Evolutionary conservation across 64 coral and sea anemone species (phyloP), one percentile per base, ranked within the genome.

Genomic region (Acropora tenuis): DNA sequence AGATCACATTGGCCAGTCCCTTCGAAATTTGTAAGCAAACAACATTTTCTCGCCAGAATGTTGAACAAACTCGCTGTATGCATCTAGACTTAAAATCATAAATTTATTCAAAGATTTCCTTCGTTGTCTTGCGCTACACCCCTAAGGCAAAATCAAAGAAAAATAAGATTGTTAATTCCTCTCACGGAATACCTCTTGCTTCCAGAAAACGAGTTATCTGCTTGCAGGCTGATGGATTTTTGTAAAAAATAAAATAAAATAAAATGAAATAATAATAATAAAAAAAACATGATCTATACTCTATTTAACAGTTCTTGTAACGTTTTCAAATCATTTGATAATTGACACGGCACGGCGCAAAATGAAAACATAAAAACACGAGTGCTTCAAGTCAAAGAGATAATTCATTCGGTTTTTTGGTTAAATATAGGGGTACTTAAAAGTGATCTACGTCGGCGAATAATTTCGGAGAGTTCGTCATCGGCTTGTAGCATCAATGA

Each of bases 281-380:
- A 30, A 30, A 30, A 30, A 30, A 30, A 30, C 30, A 30, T 30
- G 30, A 30, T 30, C 30, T 30, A 30, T 30, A 30, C 30, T 30
- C 30, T 49, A 30, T 85, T 85, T 84, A 84, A 42, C 16, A 69
- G 44, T 13, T 49, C 43, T 85, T 69, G 82, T 71, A 85, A 72
- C 82, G 65, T 72, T 85, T 69, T 49, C 63, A 85, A 85, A 85
- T 85, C 65, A 49, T 71, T 17, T 12, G 30, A 85, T 85, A 72
- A 85, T 85, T 85, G 65, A 50, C 82, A 71, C 82, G 6, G 82
- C 82, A 69, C 71, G 82, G 44, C 47, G 82, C 65, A 69, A 63
- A 71, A 84, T 15, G 42, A 81, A 81, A 81, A 81, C 79, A 81
- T 8, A 81, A 60, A 18, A 18, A 30, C 9, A 84, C 8, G 16